Base-by-base conservation (phyloP, 2,888 invertebrate genomes). In the Trichogramma evanescens region DNA sequence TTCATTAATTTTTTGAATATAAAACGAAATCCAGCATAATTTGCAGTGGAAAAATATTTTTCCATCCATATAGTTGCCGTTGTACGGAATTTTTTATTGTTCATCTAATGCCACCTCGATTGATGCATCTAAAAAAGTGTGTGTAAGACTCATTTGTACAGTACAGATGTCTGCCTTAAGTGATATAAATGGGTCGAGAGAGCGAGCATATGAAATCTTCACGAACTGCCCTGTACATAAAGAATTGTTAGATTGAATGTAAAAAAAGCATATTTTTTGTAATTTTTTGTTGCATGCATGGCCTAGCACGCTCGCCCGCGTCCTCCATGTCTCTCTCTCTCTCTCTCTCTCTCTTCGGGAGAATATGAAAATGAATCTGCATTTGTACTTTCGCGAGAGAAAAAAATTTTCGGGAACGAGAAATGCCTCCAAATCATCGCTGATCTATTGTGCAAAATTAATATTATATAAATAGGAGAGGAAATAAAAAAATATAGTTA, bases 151-250 rank as follows among this genome's bases (percentile, higher is more conserved):
- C 53, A 50, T 53, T 13, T 48, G 13, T 50, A 44, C 52, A 53
- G 41, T 50, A 44, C 44, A 39, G n/a, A 55, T 13, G 49, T 46
- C 50, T 55, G 45, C 9, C 26, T 41, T 3, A 3, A 10, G 26
- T 26, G 26, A 26, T 26, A 26, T 26, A 26, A 38, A 51, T 10
- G 51, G 41, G 40, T 51, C 41, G 6, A 50, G 26, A 6, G 26
- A 38, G 8, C 13, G 44, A 44, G 13, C 10, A 13, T 10, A 44
- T 38, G 43, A 45, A 58, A 49, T 50, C 53, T 44, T 50, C 58
- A 58, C 58, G 59, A 54, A 58, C 49, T 50, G 58, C 50, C 58
- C 54, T 66, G 64, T 66, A 66, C 9, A 66, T 65, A 63, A 42
- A 55, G 5, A 48, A 48, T 57, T 57, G 54, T 61, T 62, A 62